A percentile compares a stretch with the other conserved stretches of the same genome.
These are phyloP conservation scores for Meloidogyne floridensis DNA, from an alignment of 1,140 invertebrate genomes.

Conservation along the genomic window DNA sequence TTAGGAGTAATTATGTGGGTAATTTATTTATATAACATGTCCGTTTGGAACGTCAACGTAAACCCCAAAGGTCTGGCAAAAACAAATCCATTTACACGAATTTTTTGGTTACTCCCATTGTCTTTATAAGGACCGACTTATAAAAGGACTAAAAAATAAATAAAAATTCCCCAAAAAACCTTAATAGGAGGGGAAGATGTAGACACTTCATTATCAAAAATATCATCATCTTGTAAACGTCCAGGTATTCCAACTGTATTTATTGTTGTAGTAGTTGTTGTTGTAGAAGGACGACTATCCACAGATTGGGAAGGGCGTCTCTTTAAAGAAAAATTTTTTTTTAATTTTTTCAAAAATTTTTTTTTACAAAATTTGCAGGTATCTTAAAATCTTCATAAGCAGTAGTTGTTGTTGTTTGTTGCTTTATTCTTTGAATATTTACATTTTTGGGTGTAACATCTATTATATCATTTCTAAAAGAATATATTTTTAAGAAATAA, in stretches of 20 bases:
- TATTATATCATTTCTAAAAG: neutral
- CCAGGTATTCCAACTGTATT: neutral
- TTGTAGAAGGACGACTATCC: neutral
- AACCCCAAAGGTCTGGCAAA: too few species aligned
- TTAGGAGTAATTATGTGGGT: too few species aligned
- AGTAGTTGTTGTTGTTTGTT: neutral
- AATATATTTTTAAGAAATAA: neutral
- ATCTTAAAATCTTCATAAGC: constrained; percentile 28
- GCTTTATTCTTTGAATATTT: neutral
- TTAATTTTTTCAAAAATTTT: neutral
- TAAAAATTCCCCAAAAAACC: neutral
- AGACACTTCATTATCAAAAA: constrained; percentile 28
- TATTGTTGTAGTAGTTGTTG: neutral
- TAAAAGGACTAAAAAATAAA: too few species aligned
- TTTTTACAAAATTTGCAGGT: constrained; percentile 18
- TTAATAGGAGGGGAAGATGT: neutral
- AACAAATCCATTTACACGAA: too few species aligned
- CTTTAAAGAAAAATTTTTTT: neutral
- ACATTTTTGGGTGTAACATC: neutral
- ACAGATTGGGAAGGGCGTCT: constrained; percentile 4
- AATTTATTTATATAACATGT: too few species aligned
- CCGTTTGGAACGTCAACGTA: too few species aligned
- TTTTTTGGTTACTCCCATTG: too few species aligned
- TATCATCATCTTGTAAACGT: constrained; percentile 19
- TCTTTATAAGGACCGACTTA: too few species aligned